phyloP scores from a whole-genome alignment of 2,888 invertebrate species.

The Cordilura impudica region DNA sequence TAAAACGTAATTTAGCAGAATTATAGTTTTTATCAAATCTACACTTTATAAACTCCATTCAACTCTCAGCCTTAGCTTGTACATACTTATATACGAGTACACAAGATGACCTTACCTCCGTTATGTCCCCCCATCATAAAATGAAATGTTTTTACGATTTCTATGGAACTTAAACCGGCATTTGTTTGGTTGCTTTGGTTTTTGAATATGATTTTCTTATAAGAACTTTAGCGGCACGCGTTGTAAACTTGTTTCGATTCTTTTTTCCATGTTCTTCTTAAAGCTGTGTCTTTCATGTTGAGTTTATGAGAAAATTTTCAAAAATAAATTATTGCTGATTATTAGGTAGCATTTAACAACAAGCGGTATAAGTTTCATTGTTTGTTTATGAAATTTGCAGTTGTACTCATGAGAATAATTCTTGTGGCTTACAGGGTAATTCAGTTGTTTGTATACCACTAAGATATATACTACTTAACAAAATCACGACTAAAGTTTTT shows the following conservation, averaged over 20 bases:
- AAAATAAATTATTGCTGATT: constrained; percentile 34
- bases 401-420: neutral
- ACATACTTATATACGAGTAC: too few species aligned
- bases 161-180: constrained; percentile 45
- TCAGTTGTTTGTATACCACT: neutral
- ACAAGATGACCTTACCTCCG: constrained; percentile 60
- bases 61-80: constrained; percentile 20
- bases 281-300: constrained; percentile 21
- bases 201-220: constrained; percentile 10
- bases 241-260: constrained; percentile 40
- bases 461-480: too few species aligned
- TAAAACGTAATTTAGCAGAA: neutral
- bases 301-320: constrained; percentile 36
- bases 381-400: neutral
- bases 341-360: constrained; percentile 11
- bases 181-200: constrained; percentile 3
- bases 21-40: constrained; percentile 17
- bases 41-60: constrained; percentile 6
- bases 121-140: constrained; percentile 40
- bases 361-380: constrained; percentile 19
- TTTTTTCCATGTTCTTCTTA: constrained; percentile 25
- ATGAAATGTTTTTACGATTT: constrained; percentile 42
- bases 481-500: too few species aligned
- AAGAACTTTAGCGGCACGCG: constrained; percentile 59
- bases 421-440: constrained; percentile 1